Base-by-base conservation (phyloP, 30 jellyfish, hydroid and myxozoan species). In the Chrysaora quinquecirrha region DNA sequence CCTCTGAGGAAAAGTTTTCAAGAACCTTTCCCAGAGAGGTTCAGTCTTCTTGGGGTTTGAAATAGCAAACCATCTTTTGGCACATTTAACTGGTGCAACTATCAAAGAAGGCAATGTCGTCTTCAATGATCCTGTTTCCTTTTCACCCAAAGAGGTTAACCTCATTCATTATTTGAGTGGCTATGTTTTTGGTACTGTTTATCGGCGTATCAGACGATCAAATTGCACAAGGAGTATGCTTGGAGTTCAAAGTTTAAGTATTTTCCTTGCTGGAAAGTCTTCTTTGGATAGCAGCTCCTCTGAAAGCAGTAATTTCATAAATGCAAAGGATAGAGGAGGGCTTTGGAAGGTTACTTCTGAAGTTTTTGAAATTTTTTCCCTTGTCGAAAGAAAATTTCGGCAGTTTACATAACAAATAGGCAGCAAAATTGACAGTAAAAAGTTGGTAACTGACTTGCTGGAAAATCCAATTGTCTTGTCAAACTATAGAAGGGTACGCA, bases 51-150 rank as follows among this genome's bases (percentile, higher is more conserved):
- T 82, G 33, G 88, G 88, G 80, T 82, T 66, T 82, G 92, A 82
- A 70, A 88, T 70, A 2, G 92, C 92, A 7, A 82, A 82, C 49
- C 92, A 70, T 69, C 90, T 83, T 49, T 69, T 80, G 75, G 75
- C 86, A 67, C 91, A 80, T 69, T 87, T 80, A 24, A 34, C 82
- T 78, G 89, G 89, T 60, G 82, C 71, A 20, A 68, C 35, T 47
- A 84, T 83, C 54, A 56, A 67, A 68, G 86, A 81, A 0, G 70
- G 66, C 4, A 27, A 29, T 28, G 43, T 81, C 28, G 83, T 48
- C 25, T 70, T 82, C 66, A 19, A 21, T 34, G 21, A 12, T 77
- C 43, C 48, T 30, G n/a, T 22, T 22, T 21, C 76, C 48, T 64
- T 64, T 32, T 27, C 76, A 64, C 19, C 52, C 4, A 78, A 65